These are phyloP conservation scores for Linepithema humile DNA, from an alignment of 1,140 invertebrate species.

Conservation along the genomic window DNA sequence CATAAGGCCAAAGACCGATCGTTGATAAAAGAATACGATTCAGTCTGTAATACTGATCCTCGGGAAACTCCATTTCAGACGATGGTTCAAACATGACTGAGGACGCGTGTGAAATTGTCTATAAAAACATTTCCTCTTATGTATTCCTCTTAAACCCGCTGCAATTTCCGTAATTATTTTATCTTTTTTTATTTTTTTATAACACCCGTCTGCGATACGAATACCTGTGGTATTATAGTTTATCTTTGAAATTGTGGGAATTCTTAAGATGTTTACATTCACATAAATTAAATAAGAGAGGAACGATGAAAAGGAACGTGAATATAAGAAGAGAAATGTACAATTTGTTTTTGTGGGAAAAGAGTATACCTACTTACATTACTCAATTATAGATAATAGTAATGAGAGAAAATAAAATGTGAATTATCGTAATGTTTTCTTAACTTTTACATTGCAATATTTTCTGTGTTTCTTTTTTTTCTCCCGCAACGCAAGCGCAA, in stretches of 20 bases:
- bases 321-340: neutral
- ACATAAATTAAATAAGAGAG: neutral
- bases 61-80: neutral
- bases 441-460: neutral
- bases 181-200: neutral
- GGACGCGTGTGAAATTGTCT: too few species aligned
- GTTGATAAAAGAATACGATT: conserved; percentile 2
- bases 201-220: too few species aligned
- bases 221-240: neutral
- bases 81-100: too few species aligned
- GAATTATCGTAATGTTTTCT: neutral
- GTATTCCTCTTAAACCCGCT: too few species aligned
- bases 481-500: too few species aligned
- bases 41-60: neutral
- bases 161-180: too few species aligned
- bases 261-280: neutral
- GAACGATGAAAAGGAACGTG: too few species aligned
- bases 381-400: too few species aligned
- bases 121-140: too few species aligned
- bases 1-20: conserved; percentile 25
- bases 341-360: too few species aligned
- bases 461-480: neutral
- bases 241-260: too few species aligned
- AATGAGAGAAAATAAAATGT: neutral
- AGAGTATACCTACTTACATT: neutral